Evolutionary conservation across 2,113 vertebrate species (phyloP).

Genomic region (Fregata magnificens): DNA sequence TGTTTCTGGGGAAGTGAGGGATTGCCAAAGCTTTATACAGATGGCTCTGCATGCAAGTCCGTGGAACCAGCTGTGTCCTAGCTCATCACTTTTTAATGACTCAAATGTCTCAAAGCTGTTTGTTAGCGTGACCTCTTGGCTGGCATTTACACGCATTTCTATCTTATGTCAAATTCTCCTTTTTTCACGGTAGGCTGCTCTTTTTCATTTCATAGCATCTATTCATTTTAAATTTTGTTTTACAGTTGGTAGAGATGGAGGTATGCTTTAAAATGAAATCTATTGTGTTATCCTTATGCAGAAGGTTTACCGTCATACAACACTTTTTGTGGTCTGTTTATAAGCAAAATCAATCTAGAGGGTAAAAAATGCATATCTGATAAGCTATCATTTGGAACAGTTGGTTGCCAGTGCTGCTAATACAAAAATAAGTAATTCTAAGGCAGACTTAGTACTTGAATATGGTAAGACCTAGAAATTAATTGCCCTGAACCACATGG

Average conservation of each 20-base stretch:
- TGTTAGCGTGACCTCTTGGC: background rate
- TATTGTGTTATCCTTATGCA: background rate
- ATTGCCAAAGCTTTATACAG: background rate
- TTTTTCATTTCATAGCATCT: background rate
- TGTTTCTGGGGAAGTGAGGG: background rate
- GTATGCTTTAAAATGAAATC: background rate
- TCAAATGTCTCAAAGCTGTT: background rate
- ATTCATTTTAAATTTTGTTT: background rate
- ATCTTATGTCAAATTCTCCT: background rate
- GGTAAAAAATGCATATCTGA: background rate
- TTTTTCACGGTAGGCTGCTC: background rate
- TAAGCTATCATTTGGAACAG: background rate
- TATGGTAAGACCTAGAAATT: conserved; percentile 15
- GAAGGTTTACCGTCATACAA: background rate
- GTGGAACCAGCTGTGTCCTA: background rate
- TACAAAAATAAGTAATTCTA: background rate
- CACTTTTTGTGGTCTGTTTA: background rate
- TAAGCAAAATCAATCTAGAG: background rate
- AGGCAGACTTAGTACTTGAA: background rate
- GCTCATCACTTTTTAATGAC: background rate
- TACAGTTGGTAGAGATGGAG: background rate
- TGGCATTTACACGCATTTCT: background rate
- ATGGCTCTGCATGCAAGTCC: background rate
- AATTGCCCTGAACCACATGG: background rate
- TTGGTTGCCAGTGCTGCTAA: background rate